A percentile compares a stretch with the other conserved stretches of the same genome.
These are phyloP conservation scores for Drosophila mulleri DNA, from an alignment of 2,888 invertebrate genomes.

Conservation along the genomic window DNA sequence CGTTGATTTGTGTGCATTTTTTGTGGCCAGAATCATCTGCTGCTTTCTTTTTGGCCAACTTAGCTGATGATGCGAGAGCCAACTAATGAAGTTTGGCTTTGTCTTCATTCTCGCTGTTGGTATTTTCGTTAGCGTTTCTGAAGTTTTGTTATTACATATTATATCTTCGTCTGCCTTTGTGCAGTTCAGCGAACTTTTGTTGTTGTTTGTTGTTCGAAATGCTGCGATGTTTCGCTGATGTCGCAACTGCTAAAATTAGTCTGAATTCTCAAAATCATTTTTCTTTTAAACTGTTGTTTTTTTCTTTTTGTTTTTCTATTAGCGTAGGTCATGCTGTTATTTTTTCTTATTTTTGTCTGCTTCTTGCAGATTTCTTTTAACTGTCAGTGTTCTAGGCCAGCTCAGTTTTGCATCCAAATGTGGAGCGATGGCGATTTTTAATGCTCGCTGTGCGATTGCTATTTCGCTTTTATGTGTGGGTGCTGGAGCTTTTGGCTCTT, in stretches of 20 bases:
- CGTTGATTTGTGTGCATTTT: constrained; percentile 77
- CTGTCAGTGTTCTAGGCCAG: constrained; percentile 24
- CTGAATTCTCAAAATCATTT: constrained; percentile 41
- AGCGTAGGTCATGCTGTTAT: constrained; percentile 78
- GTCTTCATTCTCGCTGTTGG: constrained; percentile 51
- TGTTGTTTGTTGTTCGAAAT: constrained; percentile 43
- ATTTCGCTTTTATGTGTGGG: constrained; percentile 44
- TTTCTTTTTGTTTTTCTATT: constrained; percentile 50
- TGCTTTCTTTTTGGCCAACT: constrained; percentile 71
- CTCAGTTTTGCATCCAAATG: constrained; percentile 38
- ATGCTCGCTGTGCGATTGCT: constrained; percentile 16
- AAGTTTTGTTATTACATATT: constrained; percentile 56
- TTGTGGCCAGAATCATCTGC: constrained; percentile 52
- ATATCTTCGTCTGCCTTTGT: constrained; percentile 58
- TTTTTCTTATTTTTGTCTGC: constrained; percentile 16
- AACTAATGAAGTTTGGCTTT: constrained; percentile 73
- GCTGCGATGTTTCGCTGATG: constrained; percentile 66
- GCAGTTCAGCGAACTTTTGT: constrained; percentile 78
- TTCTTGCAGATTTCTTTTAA: constrained; percentile 42
- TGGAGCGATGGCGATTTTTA: constrained; percentile 38
- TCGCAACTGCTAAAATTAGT: constrained; percentile 80
- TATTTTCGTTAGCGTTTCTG: constrained; percentile 16
- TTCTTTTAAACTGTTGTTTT: constrained; percentile 18
- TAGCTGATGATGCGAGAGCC: constrained; percentile 58
- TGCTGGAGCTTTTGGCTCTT: constrained; percentile 30